Percentiles rank a stretch among this genome's conserved stretches.
These are phyloP conservation scores for Girardinus metallicus DNA, from an alignment of 2,797 vertebrate species.

Conservation along the genomic window DNA sequence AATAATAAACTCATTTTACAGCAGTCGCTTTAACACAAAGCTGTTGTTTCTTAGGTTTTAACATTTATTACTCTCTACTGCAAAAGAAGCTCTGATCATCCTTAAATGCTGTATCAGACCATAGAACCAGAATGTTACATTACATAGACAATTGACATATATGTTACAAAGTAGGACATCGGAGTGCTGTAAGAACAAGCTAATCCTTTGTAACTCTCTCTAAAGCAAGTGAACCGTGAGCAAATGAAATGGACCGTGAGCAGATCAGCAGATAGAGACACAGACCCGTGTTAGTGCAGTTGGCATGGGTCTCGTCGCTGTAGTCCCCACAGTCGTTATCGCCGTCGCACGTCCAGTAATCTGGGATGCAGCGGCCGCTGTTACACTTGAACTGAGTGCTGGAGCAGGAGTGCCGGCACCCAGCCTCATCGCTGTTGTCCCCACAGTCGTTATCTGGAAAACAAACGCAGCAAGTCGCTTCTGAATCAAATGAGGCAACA, in stretches of 20 bases:
- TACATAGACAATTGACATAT: constrained; percentile 9
- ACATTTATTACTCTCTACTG: background rate
- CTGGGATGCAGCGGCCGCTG: constrained; percentile 96
- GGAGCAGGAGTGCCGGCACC: constrained; percentile 97
- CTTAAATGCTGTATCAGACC: constrained; percentile 3
- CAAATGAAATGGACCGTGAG: background rate
- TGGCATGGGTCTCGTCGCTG: constrained; percentile 94
- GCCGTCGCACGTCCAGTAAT: constrained; percentile 97
- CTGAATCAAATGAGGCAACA: no score
- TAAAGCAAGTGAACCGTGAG: background rate
- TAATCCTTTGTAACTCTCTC: background rate
- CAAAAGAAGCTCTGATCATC: background rate
- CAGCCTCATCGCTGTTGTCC: constrained; percentile 95
- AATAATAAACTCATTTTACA: background rate
- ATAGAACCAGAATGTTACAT: constrained; percentile 1
- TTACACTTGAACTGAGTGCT: constrained; percentile 98
- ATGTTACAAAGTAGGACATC: constrained; percentile 7
- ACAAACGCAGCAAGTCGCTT: constrained; percentile 42
- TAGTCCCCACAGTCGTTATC: constrained; percentile 98
- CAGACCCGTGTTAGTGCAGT: constrained; percentile 92
- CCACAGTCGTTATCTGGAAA: constrained; percentile 95
- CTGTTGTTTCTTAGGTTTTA: background rate
- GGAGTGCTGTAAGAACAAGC: constrained; percentile 1
- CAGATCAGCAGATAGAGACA: constrained; percentile 1
- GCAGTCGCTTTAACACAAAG: background rate